Conservation (phyloP, 1,140 invertebrate species). For the Chlorops oryzae region DNA sequence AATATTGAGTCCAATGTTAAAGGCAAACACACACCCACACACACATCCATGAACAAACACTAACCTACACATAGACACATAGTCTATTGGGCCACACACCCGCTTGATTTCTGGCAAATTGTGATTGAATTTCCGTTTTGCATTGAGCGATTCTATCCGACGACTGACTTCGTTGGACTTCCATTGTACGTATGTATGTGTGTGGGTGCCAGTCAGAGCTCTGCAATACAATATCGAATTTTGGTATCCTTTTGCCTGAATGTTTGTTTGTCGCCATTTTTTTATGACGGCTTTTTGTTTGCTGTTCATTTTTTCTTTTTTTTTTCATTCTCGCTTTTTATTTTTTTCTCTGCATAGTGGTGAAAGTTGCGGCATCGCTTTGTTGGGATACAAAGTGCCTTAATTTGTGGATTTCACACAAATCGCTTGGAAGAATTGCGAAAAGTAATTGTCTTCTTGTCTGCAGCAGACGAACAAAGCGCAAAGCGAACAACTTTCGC, state of each 20-base stretch:
- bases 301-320: background rate
- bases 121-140: constrained; percentile 23
- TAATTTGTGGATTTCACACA: constrained; percentile 42
- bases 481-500: too few species aligned
- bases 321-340: background rate
- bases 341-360: constrained; percentile 1
- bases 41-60: too few species aligned
- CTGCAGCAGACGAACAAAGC: too few species aligned
- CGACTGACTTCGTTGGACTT: background rate
- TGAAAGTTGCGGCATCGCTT: too few species aligned
- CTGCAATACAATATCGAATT: constrained; percentile 4
- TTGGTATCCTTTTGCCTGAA: background rate
- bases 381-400: too few species aligned
- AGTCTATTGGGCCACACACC: constrained; percentile 16
- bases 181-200: background rate
- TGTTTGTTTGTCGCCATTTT: background rate
- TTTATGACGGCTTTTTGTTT: background rate
- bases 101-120: constrained; percentile 19
- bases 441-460: too few species aligned
- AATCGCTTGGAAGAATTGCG: constrained; percentile 44
- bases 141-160: constrained; percentile 7
- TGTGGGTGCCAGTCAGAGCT: constrained; percentile 7
- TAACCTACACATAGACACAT: too few species aligned
- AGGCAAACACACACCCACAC: too few species aligned
- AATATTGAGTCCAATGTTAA: too few species aligned